Evolutionary conservation across 2,888 invertebrate genomes (phyloP), one percentile per base, ranked within the genome.

Genomic region (Himalopsyche kuldschensis): DNA sequence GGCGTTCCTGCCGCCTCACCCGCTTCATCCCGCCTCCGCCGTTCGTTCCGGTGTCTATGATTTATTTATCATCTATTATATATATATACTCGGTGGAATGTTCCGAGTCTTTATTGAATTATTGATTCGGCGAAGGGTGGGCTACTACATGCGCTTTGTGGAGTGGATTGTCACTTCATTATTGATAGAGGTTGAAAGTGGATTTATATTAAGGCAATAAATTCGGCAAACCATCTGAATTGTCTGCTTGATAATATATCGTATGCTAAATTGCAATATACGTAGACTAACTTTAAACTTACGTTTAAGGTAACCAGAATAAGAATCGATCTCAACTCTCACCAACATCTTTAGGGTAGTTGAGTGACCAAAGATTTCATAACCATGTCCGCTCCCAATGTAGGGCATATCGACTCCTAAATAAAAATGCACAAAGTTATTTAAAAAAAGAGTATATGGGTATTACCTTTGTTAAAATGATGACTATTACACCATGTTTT

Each of bases 121-220:
- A 69, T 69, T 69, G 69, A 69, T 69, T 69, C 69, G 69, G 20
- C 69, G 69, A 69, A 69, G 69, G 69, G 69, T 69, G 69, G 27
- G 27, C 11, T 69, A 41, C 41, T 41, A 69, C 69, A 69, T 69
- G 69, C 69, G 69, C 69, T 69, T 69, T 69, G 27, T 30, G 30
- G 69, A 55, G 69, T 69, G 69, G 69, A 69, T 69, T 69, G 69
- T 69, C 69, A 69, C 69, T 69, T 69, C 69, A 69, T 69, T 69
- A 69, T 69, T 69, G 69, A 69, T 69, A 27, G 69, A 30, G 69
- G 69, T 69, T 69, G 27, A 69, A 69, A 69, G 69, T 69, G 69
- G 69, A 27, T 69, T 69, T 69, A 69, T 69, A 69, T 27, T 11
- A 27, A 27, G 27, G 24, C 69, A 69, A 69, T 69, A 30, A 69